Conservation (phyloP, 53 echinoderm and acorn worm genomes). For the Hippasteria phrygiana region DNA sequence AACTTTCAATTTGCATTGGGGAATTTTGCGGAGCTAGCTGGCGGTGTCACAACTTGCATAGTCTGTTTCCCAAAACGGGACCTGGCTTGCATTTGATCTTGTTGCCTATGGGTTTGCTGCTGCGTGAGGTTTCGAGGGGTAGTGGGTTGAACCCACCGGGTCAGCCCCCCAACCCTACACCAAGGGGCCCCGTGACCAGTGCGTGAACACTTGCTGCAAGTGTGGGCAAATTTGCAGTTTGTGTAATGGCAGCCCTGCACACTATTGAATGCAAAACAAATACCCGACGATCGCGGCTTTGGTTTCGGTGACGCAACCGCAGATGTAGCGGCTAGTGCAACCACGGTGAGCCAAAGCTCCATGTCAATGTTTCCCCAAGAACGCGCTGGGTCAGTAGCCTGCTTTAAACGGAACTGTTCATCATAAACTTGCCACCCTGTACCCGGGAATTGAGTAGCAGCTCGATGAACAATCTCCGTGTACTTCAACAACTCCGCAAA, state of each 20-base stretch:
- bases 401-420: constrained; percentile 44
- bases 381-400: neutral
- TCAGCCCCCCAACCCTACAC: neutral
- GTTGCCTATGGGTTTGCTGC: neutral
- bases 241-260: neutral
- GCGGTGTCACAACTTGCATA: too few species aligned
- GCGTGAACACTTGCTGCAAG: neutral
- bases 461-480: neutral
- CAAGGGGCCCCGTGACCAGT: neutral
- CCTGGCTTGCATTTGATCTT: too few species aligned
- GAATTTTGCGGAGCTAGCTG: too few species aligned
- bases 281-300: too few species aligned
- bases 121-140: neutral
- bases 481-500: constrained; percentile 57
- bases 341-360: constrained; percentile 8
- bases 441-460: constrained; percentile 23
- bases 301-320: too few species aligned
- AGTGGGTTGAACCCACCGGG: neutral
- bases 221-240: neutral
- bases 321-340: neutral
- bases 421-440: constrained; percentile 55
- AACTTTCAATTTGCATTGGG: too few species aligned
- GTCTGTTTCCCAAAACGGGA: too few species aligned
- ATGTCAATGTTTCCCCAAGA: neutral
- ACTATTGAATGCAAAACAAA: constrained; percentile 4